Conservation (phyloP, 53 echinoderm and acorn worm species). For the Apostichopus leukothele region DNA sequence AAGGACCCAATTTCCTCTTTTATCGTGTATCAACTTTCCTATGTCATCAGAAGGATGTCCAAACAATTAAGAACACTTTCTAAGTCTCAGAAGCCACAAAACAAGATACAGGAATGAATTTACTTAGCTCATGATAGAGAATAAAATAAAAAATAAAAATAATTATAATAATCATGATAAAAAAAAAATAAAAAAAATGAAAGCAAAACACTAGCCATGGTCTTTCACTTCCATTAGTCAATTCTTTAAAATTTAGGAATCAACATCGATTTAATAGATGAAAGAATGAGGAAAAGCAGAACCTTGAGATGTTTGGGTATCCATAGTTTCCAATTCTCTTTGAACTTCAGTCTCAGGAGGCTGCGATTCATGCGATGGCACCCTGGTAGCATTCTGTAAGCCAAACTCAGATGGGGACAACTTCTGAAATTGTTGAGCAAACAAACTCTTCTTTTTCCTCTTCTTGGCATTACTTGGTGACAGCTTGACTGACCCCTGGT, state of each 20-base stretch:
- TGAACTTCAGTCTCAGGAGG: neutral
- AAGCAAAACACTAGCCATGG: too few relatives aligned
- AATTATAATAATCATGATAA: neutral
- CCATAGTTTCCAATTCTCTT: constrained; percentile 7
- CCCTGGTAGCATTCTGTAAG: constrained; percentile 33
- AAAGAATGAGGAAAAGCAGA: too few relatives aligned
- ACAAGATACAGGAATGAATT: too few relatives aligned
- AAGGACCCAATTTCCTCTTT: too few relatives aligned
- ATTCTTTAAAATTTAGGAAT: too few relatives aligned
- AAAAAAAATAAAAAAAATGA: too few relatives aligned
- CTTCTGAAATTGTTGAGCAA: constrained; percentile 84
- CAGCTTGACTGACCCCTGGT: neutral
- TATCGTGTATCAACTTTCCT: too few relatives aligned
- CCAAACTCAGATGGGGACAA: constrained; percentile 78
- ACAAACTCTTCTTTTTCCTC: constrained; percentile 79
- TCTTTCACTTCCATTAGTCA: too few relatives aligned
- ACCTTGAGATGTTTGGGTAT: constrained; percentile 8
- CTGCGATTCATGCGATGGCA: neutral
- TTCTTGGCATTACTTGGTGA: constrained; percentile 4
- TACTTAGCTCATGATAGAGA: neutral
- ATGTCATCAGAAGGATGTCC: too few relatives aligned
- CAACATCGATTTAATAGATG: too few relatives aligned
- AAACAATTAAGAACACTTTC: too few relatives aligned
- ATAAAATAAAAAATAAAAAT: neutral
- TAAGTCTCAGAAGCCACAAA: too few relatives aligned